Percentiles rank a stretch among this genome's conserved stretches.
Conservation (phyloP, 2,113 vertebrate species). For the Anguilla japonica region DNA sequence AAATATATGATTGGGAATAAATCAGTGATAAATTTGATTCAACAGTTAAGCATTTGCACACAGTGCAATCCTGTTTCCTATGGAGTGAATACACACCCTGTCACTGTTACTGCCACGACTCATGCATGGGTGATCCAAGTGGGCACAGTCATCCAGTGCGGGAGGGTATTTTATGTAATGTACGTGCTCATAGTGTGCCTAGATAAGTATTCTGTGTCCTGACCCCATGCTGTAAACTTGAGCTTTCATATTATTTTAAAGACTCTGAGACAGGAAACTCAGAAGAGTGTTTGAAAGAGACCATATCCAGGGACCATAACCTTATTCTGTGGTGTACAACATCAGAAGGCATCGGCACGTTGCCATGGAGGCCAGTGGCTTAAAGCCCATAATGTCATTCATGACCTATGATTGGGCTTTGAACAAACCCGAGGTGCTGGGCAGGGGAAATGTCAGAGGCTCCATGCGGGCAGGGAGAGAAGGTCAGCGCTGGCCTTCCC, state of each 20-base stretch:
- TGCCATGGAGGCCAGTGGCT: conserved; percentile 27
- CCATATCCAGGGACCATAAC: background rate
- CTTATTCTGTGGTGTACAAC: background rate
- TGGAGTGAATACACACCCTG: too few relatives aligned
- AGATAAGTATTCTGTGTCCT: too few relatives aligned
- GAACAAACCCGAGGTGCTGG: conserved; percentile 41
- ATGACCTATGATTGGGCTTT: conserved; percentile 36
- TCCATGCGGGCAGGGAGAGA: conserved; percentile 40
- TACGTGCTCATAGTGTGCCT: too few relatives aligned
- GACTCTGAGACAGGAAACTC: background rate
- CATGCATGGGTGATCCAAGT: too few relatives aligned
- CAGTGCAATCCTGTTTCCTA: too few relatives aligned
- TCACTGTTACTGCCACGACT: too few relatives aligned
- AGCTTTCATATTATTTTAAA: too few relatives aligned
- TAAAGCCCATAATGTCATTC: conserved; percentile 19
- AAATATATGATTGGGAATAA: too few relatives aligned
- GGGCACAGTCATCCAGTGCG: too few relatives aligned
- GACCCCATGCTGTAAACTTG: too few relatives aligned
- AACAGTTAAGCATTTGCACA: background rate
- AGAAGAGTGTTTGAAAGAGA: background rate
- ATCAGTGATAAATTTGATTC: too few relatives aligned
- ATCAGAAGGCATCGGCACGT: conserved; percentile 33
- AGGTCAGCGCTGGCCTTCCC: conserved; percentile 23
- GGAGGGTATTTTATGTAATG: too few relatives aligned
- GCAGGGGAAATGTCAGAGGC: conserved; percentile 57